Evolutionary conservation across 2,797 vertebrate genomes (phyloP), one percentile per base, ranked within the genome.

Genomic region (Sardinella longiceps): DNA sequence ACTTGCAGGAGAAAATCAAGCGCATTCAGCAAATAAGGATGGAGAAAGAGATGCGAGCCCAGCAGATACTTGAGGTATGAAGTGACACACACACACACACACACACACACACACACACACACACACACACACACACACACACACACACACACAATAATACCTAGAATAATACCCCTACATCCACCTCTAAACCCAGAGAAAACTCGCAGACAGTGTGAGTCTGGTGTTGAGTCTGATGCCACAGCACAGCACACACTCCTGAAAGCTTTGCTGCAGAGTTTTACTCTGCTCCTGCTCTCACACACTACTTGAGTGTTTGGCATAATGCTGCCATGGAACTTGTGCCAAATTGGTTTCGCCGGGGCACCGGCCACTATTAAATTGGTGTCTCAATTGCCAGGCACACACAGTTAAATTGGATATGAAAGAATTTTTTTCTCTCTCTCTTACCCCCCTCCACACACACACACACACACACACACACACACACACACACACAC

Each of bases 21-120:
- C 96, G 98, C 87, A 99, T 99, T 95, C 98, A 99, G 92, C 98
- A 99, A 94, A 98, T 99, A 93, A 96, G 98, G 91, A 97, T 99
- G 97, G 98, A 99, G 95, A 99, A 99, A 93, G 98, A 99, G 95
- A 95, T 98, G 94, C 95, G 98, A 93, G 97, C 98, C 56, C 98
- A 99, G 92, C 98, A 99, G 91, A 99, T 99, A 95, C 94, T 99
- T 90, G 98, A 99, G 98, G 98, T 99, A 97, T 74, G 91, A 89
- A 53, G 83, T 88, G 92, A 93, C 91, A 92, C 92, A 37, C 30
- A 70, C 66, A 74, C 66, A 74, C 66, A 37, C 14, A 14, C 63
- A 74, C 66, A 5, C 66, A 37, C 30, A 20, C 66, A 37, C 30
- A 18, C 30, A 70, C 12, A 33, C 30, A 70, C 28, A 70, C 11